Evolutionary conservation across 2,888 invertebrate species (phyloP), one percentile per base, ranked within the genome.

Genomic region (Eupithecia insigniata): DNA sequence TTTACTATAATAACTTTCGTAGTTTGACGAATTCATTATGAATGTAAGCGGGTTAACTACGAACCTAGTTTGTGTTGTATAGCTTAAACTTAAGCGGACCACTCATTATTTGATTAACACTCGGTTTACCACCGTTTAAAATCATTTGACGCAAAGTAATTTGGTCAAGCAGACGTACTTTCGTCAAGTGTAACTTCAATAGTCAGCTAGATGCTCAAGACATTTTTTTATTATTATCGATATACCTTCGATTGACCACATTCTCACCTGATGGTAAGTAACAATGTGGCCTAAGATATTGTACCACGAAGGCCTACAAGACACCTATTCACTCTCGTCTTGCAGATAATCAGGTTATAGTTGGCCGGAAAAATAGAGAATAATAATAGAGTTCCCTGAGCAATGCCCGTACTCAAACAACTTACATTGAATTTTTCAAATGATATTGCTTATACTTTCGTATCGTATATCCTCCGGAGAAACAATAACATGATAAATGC

Each of bases 401-500:
- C 34, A 61, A 22, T 30, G 5, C 61, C 32, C 14, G 61, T 62
- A n/a, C 32, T 62, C 61, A 62, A 62, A 62, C 61, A 62, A 32
- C 34, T n/a, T 32, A n/a, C 18, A 62, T 34, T 62, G 61, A 62
- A 62, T 62, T 34, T 62, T 62, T 62, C 61, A 62, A 12, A 61
- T 61, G 8, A 62, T 34, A 12, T 62, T 32, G n/a, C n/a, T n/a
- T n/a, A n/a, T n/a, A n/a, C 34, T 62, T n/a, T 62, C n/a, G 32
- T 62, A 62, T 62, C 10, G n/a, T 32, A 61, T 61, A 32, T 62
- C 32, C 64, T 62, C 62, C 30, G 62, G 34, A 64, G 26, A 34
- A 36, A 64, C 36, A 34, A 36, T 64, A 64, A 64, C 64, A 64
- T 36, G 36, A 64, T 64, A 64, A 64, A 64, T 32, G 64, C 64